phyloP scores from a whole-genome alignment of 2,888 invertebrate species.

The Toxonevra muliebris region DNA sequence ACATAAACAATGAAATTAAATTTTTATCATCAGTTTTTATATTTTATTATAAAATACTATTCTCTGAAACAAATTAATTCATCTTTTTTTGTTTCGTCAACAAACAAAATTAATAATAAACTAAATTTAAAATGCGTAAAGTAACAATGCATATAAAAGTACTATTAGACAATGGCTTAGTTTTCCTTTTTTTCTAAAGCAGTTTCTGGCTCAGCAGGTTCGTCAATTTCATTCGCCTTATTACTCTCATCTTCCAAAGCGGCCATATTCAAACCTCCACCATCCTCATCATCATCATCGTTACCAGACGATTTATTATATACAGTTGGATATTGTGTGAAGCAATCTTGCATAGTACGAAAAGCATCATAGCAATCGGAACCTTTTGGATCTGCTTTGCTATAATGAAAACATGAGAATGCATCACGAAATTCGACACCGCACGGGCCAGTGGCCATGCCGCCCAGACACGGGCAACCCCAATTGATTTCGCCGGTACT shows the following conservation, averaged over 20 bases:
- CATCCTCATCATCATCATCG: conserved; percentile 66
- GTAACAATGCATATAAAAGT: too few relatives aligned
- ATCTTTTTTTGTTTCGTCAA: neutral
- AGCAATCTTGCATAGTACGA: conserved; percentile 90
- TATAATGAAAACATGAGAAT: conserved; percentile 94
- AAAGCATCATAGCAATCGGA: conserved; percentile 92
- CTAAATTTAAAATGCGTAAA: neutral
- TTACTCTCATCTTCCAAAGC: conserved; percentile 42
- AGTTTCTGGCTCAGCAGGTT: neutral
- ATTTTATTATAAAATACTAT: conserved; percentile 4
- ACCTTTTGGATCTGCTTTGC: conserved; percentile 88
- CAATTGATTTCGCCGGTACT: conserved; percentile 93
- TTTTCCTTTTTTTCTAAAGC: conserved; percentile 18
- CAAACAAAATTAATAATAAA: neutral
- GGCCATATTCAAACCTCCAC: conserved; percentile 47
- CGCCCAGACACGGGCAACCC: conserved; percentile 96
- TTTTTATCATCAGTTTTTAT: neutral
- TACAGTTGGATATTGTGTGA: conserved; percentile 84
- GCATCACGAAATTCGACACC: conserved; percentile 92
- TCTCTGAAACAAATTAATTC: neutral
- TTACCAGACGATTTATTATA: conserved; percentile 79
- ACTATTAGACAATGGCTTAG: neutral
- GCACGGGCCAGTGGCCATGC: conserved; percentile 98
- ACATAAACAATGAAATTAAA: too few relatives aligned
- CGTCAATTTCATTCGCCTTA: neutral